Evolutionary conservation across 2,113 vertebrate species (phyloP), one percentile per base, ranked within the genome.

Genomic region (Xenopus borealis): DNA sequence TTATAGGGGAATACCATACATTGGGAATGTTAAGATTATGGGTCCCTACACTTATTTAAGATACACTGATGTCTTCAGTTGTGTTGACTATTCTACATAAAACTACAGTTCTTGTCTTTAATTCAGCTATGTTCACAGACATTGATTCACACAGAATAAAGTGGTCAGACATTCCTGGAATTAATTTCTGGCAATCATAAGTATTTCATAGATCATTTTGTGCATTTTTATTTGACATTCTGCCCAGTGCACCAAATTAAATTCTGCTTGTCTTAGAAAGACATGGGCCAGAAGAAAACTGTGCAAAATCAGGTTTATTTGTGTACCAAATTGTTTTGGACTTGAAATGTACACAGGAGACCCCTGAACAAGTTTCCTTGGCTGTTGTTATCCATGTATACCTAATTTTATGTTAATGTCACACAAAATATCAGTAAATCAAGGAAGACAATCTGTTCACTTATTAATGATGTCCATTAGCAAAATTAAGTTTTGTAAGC

Each of bases 351-450:
- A 61, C 72, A 59, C 72, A 68, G 44, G 72, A 75, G 72, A 68
- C 33, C 44, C 16, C 17, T 18, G 46, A 68, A 68, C 66, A 68
- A 65, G 65, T 75, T 75, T 66, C 67, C 14, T 33, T 68, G 67
- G 55, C 65, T 58, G 64, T 62, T 40, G 40, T 50, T 57, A 47
- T 61, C 57, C 62, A 11, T 18, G 61, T 30, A 30, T 57, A 30
- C 19, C 20, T 68, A 55, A 75, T 68, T 75, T 61, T 68, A 23
- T 62, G 67, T 75, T 55, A 75, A 75, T 75, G 72, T 68, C 72
- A 68, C 16, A 10, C 33, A 75, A 61, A 46, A 10, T 66, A 40
- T 19, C 14, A 13, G 8, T 66, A 19, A 30, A 20, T 75, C 66
- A 67, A 47, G 59, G 7, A 18, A 18, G 33, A 14, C 64, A 75